phyloP scores from a whole-genome alignment of 2,113 vertebrate genomes.

The Dolichotis patagonum region DNA sequence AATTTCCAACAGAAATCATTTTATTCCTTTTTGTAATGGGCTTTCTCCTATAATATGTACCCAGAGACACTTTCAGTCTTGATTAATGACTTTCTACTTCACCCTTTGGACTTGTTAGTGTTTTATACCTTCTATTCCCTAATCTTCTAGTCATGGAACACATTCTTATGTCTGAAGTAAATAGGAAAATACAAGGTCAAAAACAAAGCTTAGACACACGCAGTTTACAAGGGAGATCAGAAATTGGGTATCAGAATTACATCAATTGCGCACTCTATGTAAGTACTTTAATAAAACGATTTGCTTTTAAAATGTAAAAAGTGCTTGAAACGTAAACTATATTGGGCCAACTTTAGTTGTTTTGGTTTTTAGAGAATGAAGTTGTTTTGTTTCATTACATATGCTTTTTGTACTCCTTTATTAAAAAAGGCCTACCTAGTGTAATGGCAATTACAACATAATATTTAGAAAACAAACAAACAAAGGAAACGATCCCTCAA shows the following conservation, averaged over 20 bases:
- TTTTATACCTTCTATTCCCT: slow-evolving; percentile 4
- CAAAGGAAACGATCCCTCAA: neutral
- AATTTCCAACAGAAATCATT: neutral
- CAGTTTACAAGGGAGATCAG: neutral
- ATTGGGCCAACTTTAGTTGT: neutral
- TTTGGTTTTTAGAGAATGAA: neutral
- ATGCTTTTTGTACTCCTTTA: neutral
- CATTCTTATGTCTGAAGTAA: neutral
- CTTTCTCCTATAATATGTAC: neutral
- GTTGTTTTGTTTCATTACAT: neutral
- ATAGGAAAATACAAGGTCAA: neutral
- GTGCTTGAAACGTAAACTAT: neutral
- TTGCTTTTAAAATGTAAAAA: neutral
- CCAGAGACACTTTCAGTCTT: neutral
- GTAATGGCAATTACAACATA: neutral
- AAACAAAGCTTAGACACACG: neutral
- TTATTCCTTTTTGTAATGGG: neutral
- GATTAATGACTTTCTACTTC: slow-evolving; percentile 47
- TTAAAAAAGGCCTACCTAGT: neutral
- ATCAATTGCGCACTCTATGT: neutral
- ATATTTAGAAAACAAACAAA: neutral
- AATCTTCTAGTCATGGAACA: neutral
- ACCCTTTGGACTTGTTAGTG: slow-evolving; percentile 51
- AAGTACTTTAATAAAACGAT: neutral
- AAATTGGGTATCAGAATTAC: neutral